Base-by-base conservation (phyloP, 2,888 invertebrate species). In the Apomyelois bistriatella region DNA sequence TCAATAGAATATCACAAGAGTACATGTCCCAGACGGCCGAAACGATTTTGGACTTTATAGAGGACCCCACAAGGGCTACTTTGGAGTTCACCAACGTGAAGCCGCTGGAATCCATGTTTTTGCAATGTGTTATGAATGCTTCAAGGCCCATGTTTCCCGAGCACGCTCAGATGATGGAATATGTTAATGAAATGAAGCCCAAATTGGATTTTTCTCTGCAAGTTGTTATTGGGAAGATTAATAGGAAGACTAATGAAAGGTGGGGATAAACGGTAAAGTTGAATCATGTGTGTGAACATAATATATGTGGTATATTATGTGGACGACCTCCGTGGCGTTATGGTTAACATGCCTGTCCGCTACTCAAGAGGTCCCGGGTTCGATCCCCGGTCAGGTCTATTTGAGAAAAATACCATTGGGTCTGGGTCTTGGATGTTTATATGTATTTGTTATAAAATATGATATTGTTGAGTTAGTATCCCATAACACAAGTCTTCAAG, bases 31-130 rank as follows among this genome's bases (percentile, higher is more conserved):
- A 50, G 0, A 32, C 55, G 0, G 51, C 72, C n/a, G 51, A 59
- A 48, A 57, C 51, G 3, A 55, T 71, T 15, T 41, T 64, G 10
- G 59, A 66, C 22, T 73, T 73, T 57, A 28, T 72, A 0, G 40
- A 51, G 0, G 63, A 68, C 9, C 51, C 59, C 1, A 3, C 28
- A 35, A 58, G 58, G 41, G 66, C 57, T 0, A 65, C 58, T 56
- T 10, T 68, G 1, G 54, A 57, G n/a, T 68, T 69, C 32, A 41
- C 43, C 0, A 57, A 66, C 15, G 57, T 68, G 0, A 59, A 61
- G 0, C 57, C 56, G 0, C 38, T 52, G 0, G 67, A 72, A 12
- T 56, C 58, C 0, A 53, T 28, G 37, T 71, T 64, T 15, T 22
- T 61, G 2, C 53, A 53, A 13, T 30, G 42, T 1, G 12, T 47